Percentiles rank a stretch among this genome's conserved stretches.
These are phyloP conservation scores for Tiphia femorata DNA, from an alignment of 2,888 invertebrate genomes.

Conservation along the genomic window DNA sequence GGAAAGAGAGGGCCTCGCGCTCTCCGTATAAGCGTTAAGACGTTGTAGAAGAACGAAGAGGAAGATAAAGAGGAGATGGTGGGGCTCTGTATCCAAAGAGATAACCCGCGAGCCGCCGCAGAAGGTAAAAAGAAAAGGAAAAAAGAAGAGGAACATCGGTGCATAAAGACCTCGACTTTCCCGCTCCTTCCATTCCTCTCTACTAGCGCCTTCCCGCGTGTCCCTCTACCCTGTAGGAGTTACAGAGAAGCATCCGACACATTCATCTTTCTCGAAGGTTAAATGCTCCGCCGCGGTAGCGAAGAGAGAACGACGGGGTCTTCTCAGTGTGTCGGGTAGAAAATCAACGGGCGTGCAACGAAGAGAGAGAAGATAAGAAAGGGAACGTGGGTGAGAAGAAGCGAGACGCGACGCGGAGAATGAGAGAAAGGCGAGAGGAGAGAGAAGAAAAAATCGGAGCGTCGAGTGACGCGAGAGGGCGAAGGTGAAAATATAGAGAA, in stretches of 20 bases:
- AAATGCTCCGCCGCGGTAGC: constrained; percentile 19
- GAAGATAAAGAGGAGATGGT: background rate
- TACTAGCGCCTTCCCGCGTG: background rate
- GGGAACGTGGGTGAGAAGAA: too few relatives aligned
- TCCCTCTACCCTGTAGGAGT: background rate
- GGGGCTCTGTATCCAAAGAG: too few relatives aligned
- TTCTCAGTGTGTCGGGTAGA: too few relatives aligned
- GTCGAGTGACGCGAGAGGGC: background rate
- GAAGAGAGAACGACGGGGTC: background rate
- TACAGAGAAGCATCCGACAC: constrained; percentile 18
- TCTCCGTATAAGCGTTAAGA: too few relatives aligned
- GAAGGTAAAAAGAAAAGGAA: too few relatives aligned
- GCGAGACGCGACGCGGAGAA: background rate
- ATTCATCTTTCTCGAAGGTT: constrained; percentile 29
- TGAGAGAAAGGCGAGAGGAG: background rate
- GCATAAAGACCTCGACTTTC: too few relatives aligned
- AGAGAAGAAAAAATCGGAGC: background rate
- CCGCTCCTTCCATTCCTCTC: too few relatives aligned
- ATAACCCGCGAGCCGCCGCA: too few relatives aligned
- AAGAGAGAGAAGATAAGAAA: background rate
- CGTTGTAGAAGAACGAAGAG: too few relatives aligned
- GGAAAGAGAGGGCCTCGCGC: too few relatives aligned
- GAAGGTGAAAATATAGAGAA: background rate
- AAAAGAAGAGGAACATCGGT: too few relatives aligned
- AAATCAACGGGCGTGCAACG: too few relatives aligned